Evolutionary conservation across 2,113 vertebrate species (phyloP), one percentile per base, ranked within the genome.

Genomic region (Microcebus jonahi): DNA sequence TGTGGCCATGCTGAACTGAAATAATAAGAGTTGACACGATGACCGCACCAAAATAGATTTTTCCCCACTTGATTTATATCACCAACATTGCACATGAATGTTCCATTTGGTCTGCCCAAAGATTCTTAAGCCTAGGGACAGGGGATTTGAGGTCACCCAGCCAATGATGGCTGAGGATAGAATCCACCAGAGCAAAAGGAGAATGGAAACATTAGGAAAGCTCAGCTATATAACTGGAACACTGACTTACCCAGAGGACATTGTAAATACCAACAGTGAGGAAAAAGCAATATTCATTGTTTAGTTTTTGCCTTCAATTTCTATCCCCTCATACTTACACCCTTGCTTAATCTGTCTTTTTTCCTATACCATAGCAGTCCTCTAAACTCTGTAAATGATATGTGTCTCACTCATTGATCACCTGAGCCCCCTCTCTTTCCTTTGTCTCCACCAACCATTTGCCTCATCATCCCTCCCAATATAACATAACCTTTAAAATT

Each of bases 1-100:
- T 94, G 89, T 76, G 87, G 65, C 53, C 3, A 7, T 2, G 6
- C 80, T 95, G 82, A 97, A 97, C 77, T 97, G 90, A 98, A 98
- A 97, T 85, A 97, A 97, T 92, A 92, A 21, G 92, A 96, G 31
- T 81, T 95, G 76, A 91, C 86, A 97, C 39, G 88, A 85, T 92
- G 76, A 73, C 63, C 48, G 36, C 17, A 82, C 25, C 67, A 86
- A 97, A 98, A 94, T 61, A 4, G 67, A 75, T 92, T 97, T 96
- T 95, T 85, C 27, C 68, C 18, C 25, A 96, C 90, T 97, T 94
- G 88, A 96, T 98, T 98, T 97, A 91, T 98, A 82, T 96, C 89
- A 86, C 59, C 15, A 94, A 8, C n/a, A 36, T 73, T 83, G 86
- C 39, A 70, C n/a, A 94, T 91, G 80, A 97, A 97, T 23, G 6